Evolutionary conservation across 2,888 invertebrate species (phyloP), one percentile per base, ranked within the genome.

Genomic region (Andrena trimmerana): DNA sequence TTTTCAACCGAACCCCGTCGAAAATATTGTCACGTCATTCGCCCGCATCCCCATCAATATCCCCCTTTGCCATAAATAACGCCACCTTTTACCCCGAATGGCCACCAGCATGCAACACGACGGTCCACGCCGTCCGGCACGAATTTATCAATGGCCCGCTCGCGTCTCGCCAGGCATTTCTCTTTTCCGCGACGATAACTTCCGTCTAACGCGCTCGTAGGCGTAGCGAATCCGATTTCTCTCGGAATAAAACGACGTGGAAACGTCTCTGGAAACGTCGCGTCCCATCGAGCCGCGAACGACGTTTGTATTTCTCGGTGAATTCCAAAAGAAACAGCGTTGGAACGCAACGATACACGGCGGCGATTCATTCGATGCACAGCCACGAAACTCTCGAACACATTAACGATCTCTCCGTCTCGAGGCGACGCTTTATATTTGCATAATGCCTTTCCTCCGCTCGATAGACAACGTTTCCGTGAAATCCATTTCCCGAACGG

Each of bases 91-190:
- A 59, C 67, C 24, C n/a, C 42, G 60, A 59, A 71, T 50, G 29
- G 73, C 65, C 70, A 42, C 67, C 78, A 57, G 72, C 71, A 50
- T 57, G 60, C n/a, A 66, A 54, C 50, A 20, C 57, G 50, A 65
- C 59, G 77, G 52, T 27, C 36, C 24, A 33, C 71, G 24, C 72
- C 48, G 54, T 63, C 20, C 69, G 70, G 50, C 67, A 73, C 79
- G 42, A 77, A 84, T 84, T 84, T 84, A 80, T 84, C 84, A 84
- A 80, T 76, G 69, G 68, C 31, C 62, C 52, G 33, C 73, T 57
- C 20, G n/a, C 50, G 68, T 68, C 80, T 63, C 50, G 13, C 33
- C 24, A 24, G 29, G 70, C 33, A 27, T 36, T 63, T 69, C 48
- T 42, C 20, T 24, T 65, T 48, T 52, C 65, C 54, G 10, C 20